Conservation (phyloP, 2,113 vertebrate genomes). For the Okapia johnstoni region DNA sequence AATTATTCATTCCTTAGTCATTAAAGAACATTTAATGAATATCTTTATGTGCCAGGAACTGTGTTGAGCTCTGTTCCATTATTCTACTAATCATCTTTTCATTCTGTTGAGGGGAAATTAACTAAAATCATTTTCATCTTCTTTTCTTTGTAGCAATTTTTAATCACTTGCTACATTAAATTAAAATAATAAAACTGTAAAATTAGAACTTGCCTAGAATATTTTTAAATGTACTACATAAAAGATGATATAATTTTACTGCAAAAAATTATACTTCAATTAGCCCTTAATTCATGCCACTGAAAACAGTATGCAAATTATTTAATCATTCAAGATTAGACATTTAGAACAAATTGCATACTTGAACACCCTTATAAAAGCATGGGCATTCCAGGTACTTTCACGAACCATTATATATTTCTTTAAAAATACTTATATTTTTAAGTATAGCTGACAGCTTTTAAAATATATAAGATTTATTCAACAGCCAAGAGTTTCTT, state of each 20-base stretch:
- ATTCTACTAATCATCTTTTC: constrained; percentile 51
- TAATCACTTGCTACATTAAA: constrained; percentile 71
- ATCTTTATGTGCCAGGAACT: constrained; percentile 61
- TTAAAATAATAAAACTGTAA: constrained; percentile 68
- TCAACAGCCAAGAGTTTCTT: constrained; percentile 32
- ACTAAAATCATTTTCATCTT: constrained; percentile 66
- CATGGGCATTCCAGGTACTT: constrained; percentile 53
- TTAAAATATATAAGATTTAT: constrained; percentile 36
- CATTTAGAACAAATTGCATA: constrained; percentile 62
- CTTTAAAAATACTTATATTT: constrained; percentile 56
- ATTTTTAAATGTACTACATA: constrained; percentile 66
- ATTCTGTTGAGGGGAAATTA: constrained; percentile 47
- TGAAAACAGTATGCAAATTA: constrained; percentile 71
- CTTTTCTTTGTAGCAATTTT: constrained; percentile 65
- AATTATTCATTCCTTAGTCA: constrained; percentile 46
- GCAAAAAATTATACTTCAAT: constrained; percentile 68
- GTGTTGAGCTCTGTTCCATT: constrained; percentile 54
- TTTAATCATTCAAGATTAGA: constrained; percentile 67
- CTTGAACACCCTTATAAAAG: constrained; percentile 56
- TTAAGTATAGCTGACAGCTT: constrained; percentile 23
- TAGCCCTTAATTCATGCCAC: constrained; percentile 68
- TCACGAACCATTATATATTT: constrained; percentile 33
- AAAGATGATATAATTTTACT: constrained; percentile 64
- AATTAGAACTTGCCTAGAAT: constrained; percentile 61
- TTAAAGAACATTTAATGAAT: constrained; percentile 50